Evolutionary conservation across 2,888 invertebrate genomes (phyloP).

Genomic region (Isotomurus palustris): DNA sequence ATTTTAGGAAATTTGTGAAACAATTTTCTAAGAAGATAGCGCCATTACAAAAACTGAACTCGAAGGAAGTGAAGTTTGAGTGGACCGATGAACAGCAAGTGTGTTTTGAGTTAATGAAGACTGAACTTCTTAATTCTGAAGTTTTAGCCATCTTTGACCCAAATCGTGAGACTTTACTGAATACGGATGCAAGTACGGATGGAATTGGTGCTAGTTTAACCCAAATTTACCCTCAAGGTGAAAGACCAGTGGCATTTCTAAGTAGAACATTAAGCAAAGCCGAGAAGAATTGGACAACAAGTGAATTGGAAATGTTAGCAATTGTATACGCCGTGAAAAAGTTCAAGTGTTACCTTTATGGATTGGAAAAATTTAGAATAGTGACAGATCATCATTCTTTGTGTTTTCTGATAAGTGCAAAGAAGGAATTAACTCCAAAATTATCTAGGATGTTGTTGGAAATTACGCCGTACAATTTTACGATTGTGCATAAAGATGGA

Average conservation of each 20-base stretch:
- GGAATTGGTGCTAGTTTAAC: neutral
- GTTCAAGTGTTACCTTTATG: slow-evolving; percentile 9
- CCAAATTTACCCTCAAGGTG: neutral
- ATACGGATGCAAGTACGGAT: neutral
- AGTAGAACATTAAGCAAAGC: neutral
- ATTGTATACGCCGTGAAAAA: neutral
- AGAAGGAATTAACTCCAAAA: too few relatives aligned
- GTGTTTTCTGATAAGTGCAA: neutral
- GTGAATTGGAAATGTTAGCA: slow-evolving; percentile 4
- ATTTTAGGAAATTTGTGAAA: slow-evolving; percentile 5
- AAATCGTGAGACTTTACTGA: neutral
- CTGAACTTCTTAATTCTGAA: neutral
- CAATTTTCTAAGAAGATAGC: neutral
- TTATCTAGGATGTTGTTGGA: too few relatives aligned
- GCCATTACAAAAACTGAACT: neutral
- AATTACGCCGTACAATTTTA: too few relatives aligned
- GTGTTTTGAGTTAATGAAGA: neutral
- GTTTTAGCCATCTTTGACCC: neutral
- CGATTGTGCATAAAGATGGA: too few relatives aligned
- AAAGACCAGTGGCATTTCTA: neutral
- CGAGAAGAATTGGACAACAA: neutral
- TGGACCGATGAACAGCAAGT: neutral
- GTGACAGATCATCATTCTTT: slow-evolving; percentile 4
- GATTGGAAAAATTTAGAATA: slow-evolving; percentile 1
- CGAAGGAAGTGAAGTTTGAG: neutral